Conservation (phyloP, 2,797 vertebrate species). For the Gambelia wislizenii region DNA sequence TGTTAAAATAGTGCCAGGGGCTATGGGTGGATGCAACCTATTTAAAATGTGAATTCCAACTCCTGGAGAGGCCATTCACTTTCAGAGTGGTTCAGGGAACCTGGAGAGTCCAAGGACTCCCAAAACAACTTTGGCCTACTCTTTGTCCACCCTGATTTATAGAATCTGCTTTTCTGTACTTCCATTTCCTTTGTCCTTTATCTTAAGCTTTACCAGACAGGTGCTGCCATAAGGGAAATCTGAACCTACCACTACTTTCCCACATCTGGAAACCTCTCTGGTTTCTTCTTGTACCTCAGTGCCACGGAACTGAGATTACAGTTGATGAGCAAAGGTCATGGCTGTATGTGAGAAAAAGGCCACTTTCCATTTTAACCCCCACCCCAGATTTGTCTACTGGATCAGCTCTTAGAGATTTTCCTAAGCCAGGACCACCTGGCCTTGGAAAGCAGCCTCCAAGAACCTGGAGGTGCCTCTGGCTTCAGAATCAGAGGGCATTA, state of each 20-base stretch:
- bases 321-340: neutral
- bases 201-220: neutral
- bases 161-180: neutral
- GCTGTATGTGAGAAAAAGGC: neutral
- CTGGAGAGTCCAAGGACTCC: too few relatives aligned
- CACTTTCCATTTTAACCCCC: neutral
- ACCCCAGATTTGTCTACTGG: neutral
- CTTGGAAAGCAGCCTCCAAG: neutral
- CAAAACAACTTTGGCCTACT: too few relatives aligned
- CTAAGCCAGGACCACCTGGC: conserved; percentile 5
- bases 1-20: too few relatives aligned
- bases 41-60: too few relatives aligned
- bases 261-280: neutral
- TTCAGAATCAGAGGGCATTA: neutral
- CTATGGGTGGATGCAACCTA: too few relatives aligned
- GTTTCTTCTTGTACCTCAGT: neutral
- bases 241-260: neutral
- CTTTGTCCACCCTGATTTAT: too few relatives aligned
- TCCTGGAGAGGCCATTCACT: too few relatives aligned
- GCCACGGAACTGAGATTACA: neutral
- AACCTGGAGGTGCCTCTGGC: neutral
- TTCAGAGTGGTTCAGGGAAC: too few relatives aligned
- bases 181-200: too few relatives aligned
- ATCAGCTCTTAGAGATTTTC: neutral
- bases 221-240: neutral